Base-by-base conservation (phyloP, 2,797 vertebrate genomes). In the Anguilla marmorata region DNA sequence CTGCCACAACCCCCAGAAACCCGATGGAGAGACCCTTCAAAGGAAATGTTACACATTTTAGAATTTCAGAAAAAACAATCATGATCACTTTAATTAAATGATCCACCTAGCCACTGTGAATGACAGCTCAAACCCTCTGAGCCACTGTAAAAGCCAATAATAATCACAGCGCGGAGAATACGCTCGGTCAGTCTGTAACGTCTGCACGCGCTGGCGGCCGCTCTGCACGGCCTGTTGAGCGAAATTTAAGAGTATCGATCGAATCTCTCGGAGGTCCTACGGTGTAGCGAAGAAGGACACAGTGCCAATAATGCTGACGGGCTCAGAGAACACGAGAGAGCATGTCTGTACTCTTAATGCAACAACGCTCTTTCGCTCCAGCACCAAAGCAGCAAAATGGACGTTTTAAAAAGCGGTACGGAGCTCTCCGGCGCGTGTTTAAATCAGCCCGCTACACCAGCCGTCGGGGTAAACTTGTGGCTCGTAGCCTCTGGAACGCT, bases 221-320 rank as follows among this genome's bases (percentile, higher is more conserved):
- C 16, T 48, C 41, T 1, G 2, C 14, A 11, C 72, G 33, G 2
- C 19, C 41, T 5, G 74, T 1, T 24, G 45, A 82, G 41, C n/a
- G 79, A 82, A 82, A 82, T n/a, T n/a, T 24, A 24, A 82, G 79
- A 82, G 45, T 82, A 82, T 82, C 11, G 76, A 80, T 41, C 27
- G 2, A 19, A n/a, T 50, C 79, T 82, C 45, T 48, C 76, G 0
- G 79, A 63, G 58, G 72, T 2, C 19, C 56, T 19, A 11, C 52
- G n/a, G 52, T 21, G 14, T 8, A 85, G 52, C 16, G 5, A 12
- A 24, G 56, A 24, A 85, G 52, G 14, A 60, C 58, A 60, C 24
- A 1, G 56, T 54, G 19, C 30, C 84, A 37, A 21, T 52, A 11
- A 11, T 52, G 50, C 37, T 41, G 2, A 41, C 37, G 19, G 24